Evolutionary conservation across 2,797 vertebrate genomes (phyloP), one percentile per base, ranked within the genome.

Genomic region (Dendrocincla fuliginosa): DNA sequence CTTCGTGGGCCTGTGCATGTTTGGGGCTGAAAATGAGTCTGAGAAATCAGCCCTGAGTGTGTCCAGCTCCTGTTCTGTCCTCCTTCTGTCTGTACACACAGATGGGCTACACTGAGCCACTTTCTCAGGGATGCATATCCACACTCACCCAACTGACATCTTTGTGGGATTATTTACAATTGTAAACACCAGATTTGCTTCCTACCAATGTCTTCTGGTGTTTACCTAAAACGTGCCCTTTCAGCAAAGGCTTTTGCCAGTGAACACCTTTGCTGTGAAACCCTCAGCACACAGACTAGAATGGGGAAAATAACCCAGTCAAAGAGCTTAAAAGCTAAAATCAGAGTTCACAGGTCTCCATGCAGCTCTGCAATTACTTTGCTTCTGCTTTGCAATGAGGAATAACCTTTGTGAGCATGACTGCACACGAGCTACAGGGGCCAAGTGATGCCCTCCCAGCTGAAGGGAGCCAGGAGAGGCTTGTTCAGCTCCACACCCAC

Each of bases 61-160:
- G 32, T 13, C 30, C 57, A 35, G 37, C 14, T n/a, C 39, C 5
- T 4, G 15, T 37, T 13, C 67, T 28, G 28, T 37, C 56, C 42
- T 28, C 7, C 24, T 5, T 12, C 9, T 10, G 10, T 9, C 3
- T 2, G 3, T 9, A 16, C 47, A 13, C 5, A 9, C 17, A 7
- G 32, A 7, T 1, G 52, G 2, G 28, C 23, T 2, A 9, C 2
- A 12, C 27, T 5, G 8, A 41, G 27, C 3, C 24, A 23, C 44
- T 17, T 37, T 9, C 71, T 27, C 8, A 0, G 42, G 8, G 27
- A 33, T 13, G 52, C 35, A 3, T 1, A 8, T 5, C 37, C 64
- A 41, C n/a, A 50, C 16, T 30, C 39, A 41, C 32, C 28, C n/a
- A 41, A 11, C 61, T 33, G 46, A 39, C 35, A 42, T 28, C 46